These are phyloP conservation scores for Tretioscincus oriximinensis DNA, from an alignment of 2,113 vertebrate species.

Conservation along the genomic window DNA sequence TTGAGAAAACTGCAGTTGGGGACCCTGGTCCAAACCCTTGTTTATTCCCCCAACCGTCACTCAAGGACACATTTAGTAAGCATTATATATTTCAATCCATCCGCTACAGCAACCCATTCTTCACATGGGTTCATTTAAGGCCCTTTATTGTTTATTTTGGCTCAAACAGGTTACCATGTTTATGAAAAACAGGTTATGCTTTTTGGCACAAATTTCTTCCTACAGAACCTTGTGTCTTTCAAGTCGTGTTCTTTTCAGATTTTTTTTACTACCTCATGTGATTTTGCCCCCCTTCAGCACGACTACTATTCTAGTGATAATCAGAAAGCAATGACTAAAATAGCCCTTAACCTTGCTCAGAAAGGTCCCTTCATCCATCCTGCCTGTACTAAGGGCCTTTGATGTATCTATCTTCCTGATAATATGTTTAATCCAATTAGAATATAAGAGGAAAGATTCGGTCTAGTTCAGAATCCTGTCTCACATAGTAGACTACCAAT, in stretches of 20 bases:
- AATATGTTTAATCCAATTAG: no score
- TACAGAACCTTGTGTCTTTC: conserved; percentile 62
- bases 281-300: conserved; percentile 53
- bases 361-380: neutral
- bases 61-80: conserved; percentile 25
- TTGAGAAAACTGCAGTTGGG: no score
- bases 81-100: conserved; percentile 34
- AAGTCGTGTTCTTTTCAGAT: conserved; percentile 53
- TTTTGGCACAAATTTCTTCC: conserved; percentile 76
- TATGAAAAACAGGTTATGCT: conserved; percentile 82
- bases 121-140: conserved; percentile 73
- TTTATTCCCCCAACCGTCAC: neutral
- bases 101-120: conserved; percentile 51
- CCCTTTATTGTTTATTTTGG: conserved; percentile 71
- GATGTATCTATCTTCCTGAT: no score
- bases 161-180: conserved; percentile 64
- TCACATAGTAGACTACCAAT: no score
- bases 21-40: no score
- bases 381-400: no score
- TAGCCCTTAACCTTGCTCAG: neutral
- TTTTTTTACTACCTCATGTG: conserved; percentile 51
- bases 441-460: no score
- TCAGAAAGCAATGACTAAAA: neutral
- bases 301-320: neutral
- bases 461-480: no score